Base-by-base conservation (phyloP, 1,140 invertebrate species). In the Diploscapter pachys region DNA sequence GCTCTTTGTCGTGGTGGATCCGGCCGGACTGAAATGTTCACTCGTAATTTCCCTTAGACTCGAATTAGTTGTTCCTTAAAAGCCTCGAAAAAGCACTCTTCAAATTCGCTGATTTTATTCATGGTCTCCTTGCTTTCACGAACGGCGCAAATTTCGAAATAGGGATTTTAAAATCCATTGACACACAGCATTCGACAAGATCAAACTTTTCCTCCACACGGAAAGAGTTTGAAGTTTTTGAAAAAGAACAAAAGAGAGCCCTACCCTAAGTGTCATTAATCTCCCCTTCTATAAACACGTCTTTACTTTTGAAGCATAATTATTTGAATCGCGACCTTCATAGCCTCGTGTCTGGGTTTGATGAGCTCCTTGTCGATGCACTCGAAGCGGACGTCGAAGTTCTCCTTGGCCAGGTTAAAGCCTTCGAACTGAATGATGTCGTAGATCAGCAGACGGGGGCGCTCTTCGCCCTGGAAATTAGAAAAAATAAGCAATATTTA, bases 361-460 rank as follows among this genome's bases (percentile, higher is more conserved):
- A 92, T 89, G 5, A 92, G 89, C 84, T 91, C 90, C 72, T 88
- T 88, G 80, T 78, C 55, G 54, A 99, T 96, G 81, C 91, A 93
- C 5, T 87, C 85, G 65, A 93, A 86, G 67, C 96, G 89, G 3
- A 89, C 88, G 0, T 92, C 90, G 87, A 92, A 92, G 83, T 94
- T 92, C 8, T 89, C 88, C 79, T 92, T 90, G 3, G 91, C 91
- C 5, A 98, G 91, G 81, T 95, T 91, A 69, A 90, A 87, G 3
- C 90, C 88, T 80, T 94, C 91, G 82, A 92, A 93, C 83, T 89
- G 90, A 5, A 99, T 90, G 59, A 98, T 91, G 85, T 99, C 97
- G 83, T 99, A 99, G 5, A 94, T 93, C 57, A 99, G 89, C 86
- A 93, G 98, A 63, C 96, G 89, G 0, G 94, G 93, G n/a, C 56